phyloP scores from a whole-genome alignment of 2,113 vertebrate genomes.

The Camelus dromedarius region DNA sequence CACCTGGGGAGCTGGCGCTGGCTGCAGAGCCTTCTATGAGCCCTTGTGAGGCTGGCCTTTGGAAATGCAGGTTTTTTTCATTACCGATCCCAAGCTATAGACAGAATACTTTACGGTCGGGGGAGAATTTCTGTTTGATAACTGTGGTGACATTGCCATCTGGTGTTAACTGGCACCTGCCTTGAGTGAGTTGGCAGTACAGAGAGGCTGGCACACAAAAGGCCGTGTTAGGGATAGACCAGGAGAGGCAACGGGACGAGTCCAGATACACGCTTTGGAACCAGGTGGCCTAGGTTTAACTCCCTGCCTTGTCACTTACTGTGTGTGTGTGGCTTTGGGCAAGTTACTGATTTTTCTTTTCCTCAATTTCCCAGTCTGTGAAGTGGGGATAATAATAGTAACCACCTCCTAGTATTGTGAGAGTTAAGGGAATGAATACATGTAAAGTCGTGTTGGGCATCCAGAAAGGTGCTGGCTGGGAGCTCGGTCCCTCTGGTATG shows the following conservation, averaged over 20 bases:
- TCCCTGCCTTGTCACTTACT: background rate
- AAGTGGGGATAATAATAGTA: background rate
- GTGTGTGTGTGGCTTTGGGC: background rate
- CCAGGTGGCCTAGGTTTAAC: background rate
- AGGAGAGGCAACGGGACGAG: fast-evolving
- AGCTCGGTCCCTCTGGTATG: background rate
- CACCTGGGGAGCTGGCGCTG: fast-evolving
- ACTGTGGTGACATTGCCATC: no score
- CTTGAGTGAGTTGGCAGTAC: background rate
- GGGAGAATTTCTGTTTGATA: background rate
- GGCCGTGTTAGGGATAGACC: background rate
- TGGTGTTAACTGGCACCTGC: background rate
- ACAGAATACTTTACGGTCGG: background rate
- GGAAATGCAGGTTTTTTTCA: background rate
- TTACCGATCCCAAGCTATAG: background rate
- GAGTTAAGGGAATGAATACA: background rate
- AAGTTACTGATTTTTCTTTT: background rate
- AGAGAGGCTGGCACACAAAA: background rate
- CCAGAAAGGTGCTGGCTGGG: background rate
- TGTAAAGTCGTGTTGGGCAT: background rate
- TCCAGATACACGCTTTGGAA: background rate
- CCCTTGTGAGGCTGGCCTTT: background rate
- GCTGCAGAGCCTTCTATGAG: background rate
- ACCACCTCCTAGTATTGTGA: background rate
- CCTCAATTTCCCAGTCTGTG: background rate